Evolutionary conservation across 1,140 invertebrate genomes (phyloP).

Genomic region (Lepidurus packardi): DNA sequence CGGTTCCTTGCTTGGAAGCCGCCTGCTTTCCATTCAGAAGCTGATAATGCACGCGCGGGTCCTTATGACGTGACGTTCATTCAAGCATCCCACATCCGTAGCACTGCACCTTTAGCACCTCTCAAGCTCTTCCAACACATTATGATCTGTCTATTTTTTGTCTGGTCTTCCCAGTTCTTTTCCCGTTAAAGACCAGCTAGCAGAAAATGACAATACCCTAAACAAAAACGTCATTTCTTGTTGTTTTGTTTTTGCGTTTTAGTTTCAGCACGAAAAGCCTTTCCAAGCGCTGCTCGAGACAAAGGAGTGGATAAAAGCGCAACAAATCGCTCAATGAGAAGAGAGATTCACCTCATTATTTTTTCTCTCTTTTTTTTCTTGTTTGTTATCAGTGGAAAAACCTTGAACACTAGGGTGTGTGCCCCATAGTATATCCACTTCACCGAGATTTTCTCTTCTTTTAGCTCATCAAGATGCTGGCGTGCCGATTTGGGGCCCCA

Average conservation of each 20-base stretch:
- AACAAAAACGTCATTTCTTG: neutral
- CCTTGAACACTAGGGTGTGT: constrained; percentile 5
- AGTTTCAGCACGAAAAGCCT: neutral
- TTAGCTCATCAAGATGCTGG: constrained; percentile 9
- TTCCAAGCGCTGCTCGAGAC: neutral
- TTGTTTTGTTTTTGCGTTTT: neutral
- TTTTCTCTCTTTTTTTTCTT: neutral
- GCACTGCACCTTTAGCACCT: constrained; percentile 3
- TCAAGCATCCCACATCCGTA: neutral
- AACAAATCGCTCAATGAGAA: constrained; percentile 14
- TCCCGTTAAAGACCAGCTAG: neutral
- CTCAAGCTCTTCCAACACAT: neutral
- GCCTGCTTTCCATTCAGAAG: constrained; percentile 18
- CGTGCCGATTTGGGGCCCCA: neutral
- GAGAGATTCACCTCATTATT: constrained; percentile 4
- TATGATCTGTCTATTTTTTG: constrained; percentile 17
- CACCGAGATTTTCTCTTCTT: neutral
- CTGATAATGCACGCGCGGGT: constrained; percentile 20
- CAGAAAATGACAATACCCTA: neutral
- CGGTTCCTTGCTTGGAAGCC: constrained; percentile 20
- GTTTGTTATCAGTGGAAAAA: neutral
- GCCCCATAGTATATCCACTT: neutral
- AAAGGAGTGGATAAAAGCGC: constrained; percentile 17
- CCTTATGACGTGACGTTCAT: constrained; percentile 17
- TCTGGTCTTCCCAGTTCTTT: constrained; percentile 3